A percentile compares a stretch with the other conserved stretches of the same genome.
Conservation (phyloP, 2,797 vertebrate genomes). For the Anas bernieri region DNA sequence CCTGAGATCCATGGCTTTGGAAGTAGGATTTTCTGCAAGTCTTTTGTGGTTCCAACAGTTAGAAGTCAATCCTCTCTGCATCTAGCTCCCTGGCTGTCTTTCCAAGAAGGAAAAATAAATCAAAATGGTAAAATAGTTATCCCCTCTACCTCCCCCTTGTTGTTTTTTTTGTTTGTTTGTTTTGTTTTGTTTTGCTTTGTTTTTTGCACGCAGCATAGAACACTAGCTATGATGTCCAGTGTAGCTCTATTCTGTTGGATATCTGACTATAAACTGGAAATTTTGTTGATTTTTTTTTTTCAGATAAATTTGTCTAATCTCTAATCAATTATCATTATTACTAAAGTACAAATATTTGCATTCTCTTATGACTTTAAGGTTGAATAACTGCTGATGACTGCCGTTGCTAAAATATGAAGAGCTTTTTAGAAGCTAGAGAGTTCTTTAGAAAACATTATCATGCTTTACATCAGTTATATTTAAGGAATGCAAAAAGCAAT, state of each 20-base stretch:
- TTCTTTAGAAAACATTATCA: not conserved
- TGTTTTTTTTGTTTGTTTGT: not conserved
- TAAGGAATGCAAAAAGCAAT: not conserved
- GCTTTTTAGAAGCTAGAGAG: not conserved
- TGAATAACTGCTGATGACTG: not conserved
- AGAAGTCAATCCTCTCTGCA: not conserved
- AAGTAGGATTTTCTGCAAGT: not conserved
- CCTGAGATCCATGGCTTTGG: not conserved
- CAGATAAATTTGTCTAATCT: not conserved
- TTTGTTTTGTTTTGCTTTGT: too few relatives aligned
- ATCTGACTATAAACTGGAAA: not conserved
- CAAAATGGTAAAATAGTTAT: not conserved
- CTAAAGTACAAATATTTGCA: not conserved
- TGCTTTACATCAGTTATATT: not conserved
- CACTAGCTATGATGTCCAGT: not conserved
- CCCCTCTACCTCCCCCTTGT: too few relatives aligned
- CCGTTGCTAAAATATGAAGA: not conserved
- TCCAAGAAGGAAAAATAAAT: not conserved
- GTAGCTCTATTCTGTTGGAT: not conserved
- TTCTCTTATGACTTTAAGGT: not conserved
- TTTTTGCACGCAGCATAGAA: not conserved
- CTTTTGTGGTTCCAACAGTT: not conserved
- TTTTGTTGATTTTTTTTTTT: too few relatives aligned
- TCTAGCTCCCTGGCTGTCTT: not conserved
- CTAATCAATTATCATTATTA: not conserved